Evolutionary conservation across 2,113 vertebrate genomes (phyloP).

Genomic region (Perca fluviatilis): DNA sequence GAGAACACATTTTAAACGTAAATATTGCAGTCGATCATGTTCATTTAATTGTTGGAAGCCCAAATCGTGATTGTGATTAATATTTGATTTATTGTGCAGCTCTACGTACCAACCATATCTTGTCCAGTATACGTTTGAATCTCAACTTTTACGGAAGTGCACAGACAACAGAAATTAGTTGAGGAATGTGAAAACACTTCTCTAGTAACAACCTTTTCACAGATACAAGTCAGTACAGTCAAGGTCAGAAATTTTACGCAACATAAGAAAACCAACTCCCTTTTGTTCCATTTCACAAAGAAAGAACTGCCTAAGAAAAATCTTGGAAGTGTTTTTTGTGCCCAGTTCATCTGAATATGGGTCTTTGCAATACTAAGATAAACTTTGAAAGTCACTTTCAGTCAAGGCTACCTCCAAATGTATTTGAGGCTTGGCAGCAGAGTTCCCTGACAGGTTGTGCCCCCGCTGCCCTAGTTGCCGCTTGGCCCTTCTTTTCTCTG

Average conservation of each 20-base stretch:
- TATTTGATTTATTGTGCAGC: too few relatives aligned
- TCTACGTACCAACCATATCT: too few relatives aligned
- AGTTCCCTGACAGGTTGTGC: constrained; percentile 83
- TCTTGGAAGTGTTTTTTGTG: background rate
- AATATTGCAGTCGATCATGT: background rate
- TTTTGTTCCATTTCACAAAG: background rate
- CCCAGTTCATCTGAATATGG: constrained; percentile 23
- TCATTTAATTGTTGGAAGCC: background rate
- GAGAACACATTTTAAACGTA: background rate
- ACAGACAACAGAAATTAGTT: too few relatives aligned
- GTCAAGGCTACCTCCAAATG: constrained; percentile 79
- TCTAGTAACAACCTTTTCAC: too few relatives aligned
- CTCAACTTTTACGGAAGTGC: too few relatives aligned
- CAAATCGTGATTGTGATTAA: background rate
- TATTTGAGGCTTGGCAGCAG: constrained; percentile 81
- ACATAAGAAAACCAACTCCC: too few relatives aligned
- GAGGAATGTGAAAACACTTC: too few relatives aligned
- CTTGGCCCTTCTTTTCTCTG: constrained; percentile 73
- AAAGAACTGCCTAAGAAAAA: constrained; percentile 2
- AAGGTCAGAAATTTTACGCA: too few relatives aligned
- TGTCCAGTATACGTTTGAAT: too few relatives aligned
- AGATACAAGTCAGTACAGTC: too few relatives aligned
- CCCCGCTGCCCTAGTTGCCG: constrained; percentile 77
- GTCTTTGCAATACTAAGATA: constrained; percentile 49
- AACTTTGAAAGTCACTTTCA: constrained; percentile 87